Evolutionary conservation across 2,888 invertebrate species (phyloP).

Genomic region (Hirudinaria manillensis): DNA sequence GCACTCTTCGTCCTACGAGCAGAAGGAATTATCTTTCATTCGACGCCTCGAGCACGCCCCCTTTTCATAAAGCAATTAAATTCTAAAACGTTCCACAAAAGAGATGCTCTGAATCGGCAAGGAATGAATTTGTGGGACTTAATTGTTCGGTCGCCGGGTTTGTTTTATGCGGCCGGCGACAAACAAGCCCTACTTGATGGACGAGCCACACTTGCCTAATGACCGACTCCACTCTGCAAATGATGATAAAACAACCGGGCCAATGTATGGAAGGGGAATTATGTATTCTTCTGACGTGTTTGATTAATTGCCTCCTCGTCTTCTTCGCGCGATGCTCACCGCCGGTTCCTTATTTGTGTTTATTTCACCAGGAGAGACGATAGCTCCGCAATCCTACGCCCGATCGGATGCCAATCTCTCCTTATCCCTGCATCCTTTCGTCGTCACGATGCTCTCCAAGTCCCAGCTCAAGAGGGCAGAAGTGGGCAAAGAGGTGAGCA

Average conservation of each 20-base stretch:
- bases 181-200: background rate
- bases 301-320: slow-evolving; percentile 7
- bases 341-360: background rate
- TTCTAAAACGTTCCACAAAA: background rate
- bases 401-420: background rate
- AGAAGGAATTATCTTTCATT: slow-evolving; percentile 12
- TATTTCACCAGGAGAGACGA: background rate
- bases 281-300: slow-evolving; percentile 10
- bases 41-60: background rate
- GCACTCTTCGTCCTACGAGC: background rate
- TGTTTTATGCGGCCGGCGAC: background rate
- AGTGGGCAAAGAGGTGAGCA: background rate
- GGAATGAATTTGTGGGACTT: background rate
- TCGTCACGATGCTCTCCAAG: slow-evolving; percentile 25
- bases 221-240: slow-evolving; percentile 7
- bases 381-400: background rate
- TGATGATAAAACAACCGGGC: slow-evolving; percentile 15
- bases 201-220: slow-evolving; percentile 3
- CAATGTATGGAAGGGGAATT: slow-evolving; percentile 3
- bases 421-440: background rate
- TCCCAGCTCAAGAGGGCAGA: slow-evolving; percentile 9
- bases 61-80: background rate
- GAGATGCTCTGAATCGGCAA: background rate
- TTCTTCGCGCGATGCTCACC: background rate
- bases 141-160: background rate